Evolutionary conservation across 1,140 invertebrate species (phyloP).

Genomic region (Drosophila littoralis): DNA sequence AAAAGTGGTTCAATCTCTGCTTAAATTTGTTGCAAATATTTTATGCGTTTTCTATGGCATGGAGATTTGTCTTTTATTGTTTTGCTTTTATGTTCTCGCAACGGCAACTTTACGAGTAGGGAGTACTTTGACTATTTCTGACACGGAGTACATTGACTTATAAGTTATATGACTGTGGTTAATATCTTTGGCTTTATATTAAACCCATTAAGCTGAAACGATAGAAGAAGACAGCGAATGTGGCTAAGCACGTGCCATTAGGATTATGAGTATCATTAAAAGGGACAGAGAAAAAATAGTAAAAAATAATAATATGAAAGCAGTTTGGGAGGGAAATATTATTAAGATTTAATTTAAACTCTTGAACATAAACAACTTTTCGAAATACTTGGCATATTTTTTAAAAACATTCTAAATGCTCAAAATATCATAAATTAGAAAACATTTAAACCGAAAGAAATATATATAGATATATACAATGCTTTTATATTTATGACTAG

Average conservation of each 20-base stretch:
- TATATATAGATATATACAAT: neutral
- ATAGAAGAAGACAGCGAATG: neutral
- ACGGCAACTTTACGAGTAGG: constrained; percentile 16
- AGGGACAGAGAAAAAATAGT: neutral
- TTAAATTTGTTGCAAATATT: constrained; percentile 46
- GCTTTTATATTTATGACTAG: neutral
- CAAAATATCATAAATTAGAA: constrained; percentile 1
- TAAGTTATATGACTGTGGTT: constrained; percentile 5
- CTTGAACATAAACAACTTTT: neutral
- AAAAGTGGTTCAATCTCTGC: constrained; percentile 4
- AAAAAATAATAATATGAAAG: neutral
- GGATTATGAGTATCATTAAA: constrained; percentile 2
- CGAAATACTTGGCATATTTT: neutral
- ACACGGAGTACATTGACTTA: constrained; percentile 38
- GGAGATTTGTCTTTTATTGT: constrained; percentile 52
- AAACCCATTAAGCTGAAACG: neutral
- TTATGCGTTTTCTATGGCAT: constrained; percentile 52
- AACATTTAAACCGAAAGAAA: neutral
- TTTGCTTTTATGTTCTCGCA: constrained; percentile 25
- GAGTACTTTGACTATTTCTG: constrained; percentile 13
- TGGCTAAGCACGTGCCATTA: neutral
- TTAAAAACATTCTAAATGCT: neutral
- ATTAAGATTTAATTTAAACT: neutral
- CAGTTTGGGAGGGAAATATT: neutral
- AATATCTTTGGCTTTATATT: constrained; percentile 8